Conservation (phyloP, 1,140 invertebrate species). For the Geopemphigus sp. region DNA sequence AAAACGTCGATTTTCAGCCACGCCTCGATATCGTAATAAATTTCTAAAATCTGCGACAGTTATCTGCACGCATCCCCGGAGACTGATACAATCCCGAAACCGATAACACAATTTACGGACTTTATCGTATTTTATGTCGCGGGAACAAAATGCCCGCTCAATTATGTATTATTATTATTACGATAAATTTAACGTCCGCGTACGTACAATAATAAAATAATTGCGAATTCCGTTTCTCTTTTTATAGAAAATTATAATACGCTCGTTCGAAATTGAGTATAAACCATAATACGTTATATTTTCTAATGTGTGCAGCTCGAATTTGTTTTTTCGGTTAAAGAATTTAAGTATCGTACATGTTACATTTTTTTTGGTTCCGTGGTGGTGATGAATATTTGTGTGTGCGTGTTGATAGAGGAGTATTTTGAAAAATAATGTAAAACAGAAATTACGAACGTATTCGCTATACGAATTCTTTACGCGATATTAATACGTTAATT, state of each 20-base stretch:
- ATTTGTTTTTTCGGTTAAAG: neutral
- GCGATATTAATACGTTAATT: too few species aligned
- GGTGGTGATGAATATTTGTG: neutral
- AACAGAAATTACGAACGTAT: too few species aligned
- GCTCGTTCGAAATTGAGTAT: neutral
- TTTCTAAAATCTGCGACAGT: conserved; percentile 2
- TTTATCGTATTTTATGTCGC: neutral
- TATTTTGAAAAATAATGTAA: neutral
- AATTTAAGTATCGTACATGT: too few species aligned
- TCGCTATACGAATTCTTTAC: too few species aligned
- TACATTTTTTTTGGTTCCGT: neutral
- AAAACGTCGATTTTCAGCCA: neutral
- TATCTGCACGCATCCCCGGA: neutral
- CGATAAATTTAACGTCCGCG: neutral
- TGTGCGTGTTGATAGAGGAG: too few species aligned
- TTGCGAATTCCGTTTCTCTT: neutral
- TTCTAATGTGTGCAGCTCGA: neutral
- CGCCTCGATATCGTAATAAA: neutral
- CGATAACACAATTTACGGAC: neutral
- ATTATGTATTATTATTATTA: neutral
- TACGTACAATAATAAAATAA: neutral
- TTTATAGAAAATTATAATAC: neutral
- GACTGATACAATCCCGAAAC: neutral
- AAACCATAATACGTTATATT: neutral
- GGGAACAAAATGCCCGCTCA: neutral